Conservation (phyloP, 2,888 invertebrate genomes). For the Cistogaster globosa region DNA sequence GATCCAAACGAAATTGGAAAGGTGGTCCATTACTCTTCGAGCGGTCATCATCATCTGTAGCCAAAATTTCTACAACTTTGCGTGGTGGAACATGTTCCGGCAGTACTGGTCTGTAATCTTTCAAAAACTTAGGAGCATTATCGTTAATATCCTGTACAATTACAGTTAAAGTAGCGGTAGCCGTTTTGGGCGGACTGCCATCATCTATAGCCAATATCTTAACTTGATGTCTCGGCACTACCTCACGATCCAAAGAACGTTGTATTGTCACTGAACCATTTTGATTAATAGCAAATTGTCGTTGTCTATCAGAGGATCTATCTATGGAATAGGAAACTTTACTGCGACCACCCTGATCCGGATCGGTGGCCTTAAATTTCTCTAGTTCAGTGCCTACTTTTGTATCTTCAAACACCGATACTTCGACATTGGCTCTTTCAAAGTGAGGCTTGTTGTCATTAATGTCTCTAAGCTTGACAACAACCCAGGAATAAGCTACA, state of each 20-base stretch:
- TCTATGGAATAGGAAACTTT: slow-evolving; percentile 96
- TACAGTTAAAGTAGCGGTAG: slow-evolving; percentile 96
- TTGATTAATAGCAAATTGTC: slow-evolving; percentile 97
- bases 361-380: slow-evolving; percentile 97
- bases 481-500: slow-evolving; percentile 97
- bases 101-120: slow-evolving; percentile 95
- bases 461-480: slow-evolving; percentile 95
- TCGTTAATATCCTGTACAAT: slow-evolving; percentile 98
- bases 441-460: slow-evolving; percentile 99
- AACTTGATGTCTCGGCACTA: slow-evolving; percentile 97
- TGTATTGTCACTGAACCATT: slow-evolving; percentile 98
- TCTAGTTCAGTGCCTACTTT: slow-evolving; percentile 95
- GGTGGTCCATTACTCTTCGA: slow-evolving; percentile 98
- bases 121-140: slow-evolving; percentile 96
- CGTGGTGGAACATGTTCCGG: slow-evolving; percentile 96
- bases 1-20: slow-evolving; percentile 96
- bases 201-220: slow-evolving; percentile 98
- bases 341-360: slow-evolving; percentile 96
- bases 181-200: slow-evolving; percentile 95
- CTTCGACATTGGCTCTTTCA: slow-evolving; percentile 96
- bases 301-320: slow-evolving; percentile 94
- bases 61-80: slow-evolving; percentile 95
- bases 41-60: slow-evolving; percentile 96
- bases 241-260: slow-evolving; percentile 95
- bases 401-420: slow-evolving; percentile 95